Evolutionary conservation across 2,113 vertebrate species (phyloP), one percentile per base, ranked within the genome.

Genomic region (Hyperopisus bebe): DNA sequence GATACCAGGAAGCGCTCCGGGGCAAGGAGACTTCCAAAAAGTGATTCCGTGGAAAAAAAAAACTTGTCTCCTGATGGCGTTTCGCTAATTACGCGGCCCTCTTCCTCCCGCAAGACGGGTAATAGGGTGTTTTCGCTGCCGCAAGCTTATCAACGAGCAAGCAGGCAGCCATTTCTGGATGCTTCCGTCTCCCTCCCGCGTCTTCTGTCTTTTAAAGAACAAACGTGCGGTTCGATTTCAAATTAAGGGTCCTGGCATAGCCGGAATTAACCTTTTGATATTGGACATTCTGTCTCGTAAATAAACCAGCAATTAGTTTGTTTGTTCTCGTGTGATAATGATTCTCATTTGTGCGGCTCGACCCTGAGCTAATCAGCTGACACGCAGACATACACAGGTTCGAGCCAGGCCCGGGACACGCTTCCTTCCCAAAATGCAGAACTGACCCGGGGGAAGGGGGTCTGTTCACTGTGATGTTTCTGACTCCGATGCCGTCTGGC

Each of bases 81-180:
- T 97, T 17, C 96, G 97, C 97, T 99, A 98, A 99, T 98, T 99
- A 98, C 96, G 96, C 96, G 96, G 95, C 95, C 95, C 96, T 96
- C 96, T 96, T 96, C 97, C 98, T 46, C 96, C 94, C 95, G 92
- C 90, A 95, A 94, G 92, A 93, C 86, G 88, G 97, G 96, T 97
- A 98, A 98, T 97, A 95, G 96, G 95, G 96, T 94, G 91, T 92
- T 96, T 97, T 97, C 97, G 96, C 96, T 92, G 98, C 98, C 98
- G 96, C 96, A 94, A 99, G 98, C 97, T 97, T 95, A 97, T 95
- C 97, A 92, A 96, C 95, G 95, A 97, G 96, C 95, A 96, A 94
- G 95, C 95, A 97, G 95, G 95, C 96, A 96, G 91, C 96, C 96
- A 95, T 96, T 95, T 97, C 97, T 96, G 96, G 94, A 94, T 93